Evolutionary conservation across 2,113 vertebrate species (phyloP).

Genomic region (Marmota flaviventris): DNA sequence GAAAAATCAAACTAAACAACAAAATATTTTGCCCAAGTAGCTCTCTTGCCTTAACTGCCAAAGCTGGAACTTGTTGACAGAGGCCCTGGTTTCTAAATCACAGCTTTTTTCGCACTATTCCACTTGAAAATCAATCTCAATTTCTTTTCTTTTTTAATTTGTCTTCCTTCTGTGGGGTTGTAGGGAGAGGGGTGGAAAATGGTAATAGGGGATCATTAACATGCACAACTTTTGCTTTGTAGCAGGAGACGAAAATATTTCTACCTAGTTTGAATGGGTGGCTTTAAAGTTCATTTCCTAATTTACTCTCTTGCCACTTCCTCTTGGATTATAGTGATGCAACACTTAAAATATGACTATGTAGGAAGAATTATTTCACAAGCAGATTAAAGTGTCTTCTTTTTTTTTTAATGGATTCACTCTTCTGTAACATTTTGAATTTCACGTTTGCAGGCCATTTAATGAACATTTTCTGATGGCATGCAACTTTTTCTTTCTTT

Average conservation of each 20-base stretch:
- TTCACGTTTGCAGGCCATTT: constrained; percentile 16
- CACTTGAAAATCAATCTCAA: constrained; percentile 24
- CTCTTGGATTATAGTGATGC: background rate
- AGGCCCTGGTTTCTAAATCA: background rate
- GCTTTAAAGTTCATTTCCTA: background rate
- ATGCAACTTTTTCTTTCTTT: background rate
- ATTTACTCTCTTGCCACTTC: constrained; percentile 48
- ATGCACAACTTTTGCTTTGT: background rate
- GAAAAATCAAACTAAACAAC: constrained; percentile 28
- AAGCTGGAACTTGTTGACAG: background rate
- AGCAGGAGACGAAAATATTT: background rate
- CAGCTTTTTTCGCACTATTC: constrained; percentile 38
- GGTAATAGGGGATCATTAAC: background rate
- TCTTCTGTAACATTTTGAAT: background rate
- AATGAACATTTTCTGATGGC: background rate
- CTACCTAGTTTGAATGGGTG: background rate
- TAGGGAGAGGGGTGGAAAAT: background rate
- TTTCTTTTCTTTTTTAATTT: constrained; percentile 29
- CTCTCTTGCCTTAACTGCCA: background rate
- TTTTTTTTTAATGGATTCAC: background rate
- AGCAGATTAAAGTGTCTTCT: background rate
- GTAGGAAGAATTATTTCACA: background rate
- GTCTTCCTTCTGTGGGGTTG: background rate
- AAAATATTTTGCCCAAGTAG: background rate
- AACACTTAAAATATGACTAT: background rate